Evolutionary conservation across 2,113 vertebrate genomes (phyloP).

Genomic region (Tychaedon coryphoeus): DNA sequence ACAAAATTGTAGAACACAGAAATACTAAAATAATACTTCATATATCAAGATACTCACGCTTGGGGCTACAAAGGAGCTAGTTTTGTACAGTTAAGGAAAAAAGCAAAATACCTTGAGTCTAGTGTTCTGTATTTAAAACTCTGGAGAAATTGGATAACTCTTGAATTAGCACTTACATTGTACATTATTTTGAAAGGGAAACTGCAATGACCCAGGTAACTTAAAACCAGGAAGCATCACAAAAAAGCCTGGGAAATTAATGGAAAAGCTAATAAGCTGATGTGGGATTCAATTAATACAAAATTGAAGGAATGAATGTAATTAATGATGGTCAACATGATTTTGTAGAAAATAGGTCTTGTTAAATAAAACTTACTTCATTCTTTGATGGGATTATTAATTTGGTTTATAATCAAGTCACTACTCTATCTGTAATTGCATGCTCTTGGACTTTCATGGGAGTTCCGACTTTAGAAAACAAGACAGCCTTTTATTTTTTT

Average conservation of each 20-base stretch:
- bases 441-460: background rate
- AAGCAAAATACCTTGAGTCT: background rate
- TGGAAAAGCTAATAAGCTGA: slow-evolving; percentile 21
- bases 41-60: background rate
- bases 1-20: background rate
- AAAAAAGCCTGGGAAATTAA: slow-evolving; percentile 15
- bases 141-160: background rate
- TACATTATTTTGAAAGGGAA: background rate
- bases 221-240: background rate
- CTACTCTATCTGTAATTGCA: background rate
- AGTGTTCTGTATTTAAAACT: background rate
- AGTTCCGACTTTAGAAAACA: background rate
- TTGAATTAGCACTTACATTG: background rate
- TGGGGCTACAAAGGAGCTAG: background rate
- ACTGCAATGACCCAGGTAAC: background rate
- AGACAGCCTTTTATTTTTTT: background rate
- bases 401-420: slow-evolving; percentile 3
- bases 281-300: slow-evolving; percentile 39
- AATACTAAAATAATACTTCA: background rate
- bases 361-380: slow-evolving; percentile 39
- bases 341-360: slow-evolving; percentile 32
- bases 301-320: slow-evolving; percentile 44
- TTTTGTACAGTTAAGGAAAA: background rate
- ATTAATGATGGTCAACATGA: slow-evolving; percentile 47
- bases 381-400: slow-evolving; percentile 41